Evolutionary conservation across 1,140 invertebrate species (phyloP).

Genomic region (Nilaparvata lugens): DNA sequence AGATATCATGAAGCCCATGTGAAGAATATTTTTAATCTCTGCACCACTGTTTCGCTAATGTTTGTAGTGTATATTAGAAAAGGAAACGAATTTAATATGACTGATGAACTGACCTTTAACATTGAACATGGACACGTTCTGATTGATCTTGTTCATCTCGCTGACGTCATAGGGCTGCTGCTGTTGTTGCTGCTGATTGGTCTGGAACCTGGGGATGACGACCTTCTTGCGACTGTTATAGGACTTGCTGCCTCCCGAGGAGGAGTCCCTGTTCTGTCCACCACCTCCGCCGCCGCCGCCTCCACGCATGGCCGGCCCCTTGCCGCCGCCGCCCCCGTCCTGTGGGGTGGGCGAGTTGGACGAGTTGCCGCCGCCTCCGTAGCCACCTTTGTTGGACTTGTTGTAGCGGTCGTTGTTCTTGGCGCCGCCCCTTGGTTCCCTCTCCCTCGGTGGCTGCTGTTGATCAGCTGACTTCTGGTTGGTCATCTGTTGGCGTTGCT

Average conservation of each 20-base stretch:
- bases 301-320: not conserved
- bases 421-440: not conserved
- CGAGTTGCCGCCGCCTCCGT: not conserved
- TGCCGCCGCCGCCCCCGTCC: not conserved
- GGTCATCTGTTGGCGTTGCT: slow-evolving; percentile 40
- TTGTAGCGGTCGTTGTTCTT: not conserved
- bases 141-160: slow-evolving; percentile 38
- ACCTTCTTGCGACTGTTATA: not conserved
- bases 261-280: not conserved
- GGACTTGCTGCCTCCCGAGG: slow-evolving; percentile 44
- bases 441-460: slow-evolving; percentile 22
- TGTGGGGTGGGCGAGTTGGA: not conserved
- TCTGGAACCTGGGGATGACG: not conserved
- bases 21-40: too few species aligned
- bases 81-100: not conserved
- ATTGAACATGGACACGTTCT: slow-evolving; percentile 32
- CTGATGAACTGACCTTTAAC: slow-evolving; percentile 35
- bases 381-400: not conserved
- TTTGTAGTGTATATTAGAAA: too few species aligned
- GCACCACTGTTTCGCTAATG: too few species aligned
- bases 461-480: slow-evolving; percentile 25
- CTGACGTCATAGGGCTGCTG: slow-evolving; percentile 36
- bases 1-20: too few species aligned
- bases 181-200: slow-evolving; percentile 18
- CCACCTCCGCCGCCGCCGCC: not conserved